phyloP scores from a whole-genome alignment of 2,113 vertebrate species.

The Notarius quadriscutis region DNA sequence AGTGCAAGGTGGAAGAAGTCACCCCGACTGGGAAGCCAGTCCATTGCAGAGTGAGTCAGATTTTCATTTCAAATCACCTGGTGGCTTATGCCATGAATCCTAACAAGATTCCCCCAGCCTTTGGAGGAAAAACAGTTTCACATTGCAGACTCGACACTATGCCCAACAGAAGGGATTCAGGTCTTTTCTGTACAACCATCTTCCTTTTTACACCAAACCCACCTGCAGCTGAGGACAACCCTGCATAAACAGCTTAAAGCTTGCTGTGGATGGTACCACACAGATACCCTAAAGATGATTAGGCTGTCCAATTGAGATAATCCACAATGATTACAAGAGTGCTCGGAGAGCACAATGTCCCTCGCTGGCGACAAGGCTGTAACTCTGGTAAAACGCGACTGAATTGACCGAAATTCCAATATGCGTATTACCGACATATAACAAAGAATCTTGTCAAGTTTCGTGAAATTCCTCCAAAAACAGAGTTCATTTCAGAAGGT shows the following conservation, averaged over 20 bases:
- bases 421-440: too few relatives aligned
- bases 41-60: neutral
- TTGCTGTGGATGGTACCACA: neutral
- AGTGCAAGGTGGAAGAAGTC: neutral
- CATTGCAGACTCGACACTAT: neutral
- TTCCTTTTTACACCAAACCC: neutral
- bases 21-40: neutral
- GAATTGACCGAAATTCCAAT: too few relatives aligned
- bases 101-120: neutral
- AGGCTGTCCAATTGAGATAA: too few relatives aligned
- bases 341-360: too few relatives aligned
- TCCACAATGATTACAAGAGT: too few relatives aligned
- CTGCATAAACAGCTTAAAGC: neutral
- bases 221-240: neutral
- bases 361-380: too few relatives aligned
- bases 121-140: neutral
- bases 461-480: too few relatives aligned
- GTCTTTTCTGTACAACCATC: neutral
- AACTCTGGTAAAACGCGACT: too few relatives aligned
- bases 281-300: neutral
- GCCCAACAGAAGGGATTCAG: neutral
- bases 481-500: too few relatives aligned
- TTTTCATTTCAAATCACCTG: neutral
- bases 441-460: too few relatives aligned
- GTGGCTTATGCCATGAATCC: neutral